Evolutionary conservation across 2,888 invertebrate species (phyloP).

Genomic region (Drosophila algonquin): DNA sequence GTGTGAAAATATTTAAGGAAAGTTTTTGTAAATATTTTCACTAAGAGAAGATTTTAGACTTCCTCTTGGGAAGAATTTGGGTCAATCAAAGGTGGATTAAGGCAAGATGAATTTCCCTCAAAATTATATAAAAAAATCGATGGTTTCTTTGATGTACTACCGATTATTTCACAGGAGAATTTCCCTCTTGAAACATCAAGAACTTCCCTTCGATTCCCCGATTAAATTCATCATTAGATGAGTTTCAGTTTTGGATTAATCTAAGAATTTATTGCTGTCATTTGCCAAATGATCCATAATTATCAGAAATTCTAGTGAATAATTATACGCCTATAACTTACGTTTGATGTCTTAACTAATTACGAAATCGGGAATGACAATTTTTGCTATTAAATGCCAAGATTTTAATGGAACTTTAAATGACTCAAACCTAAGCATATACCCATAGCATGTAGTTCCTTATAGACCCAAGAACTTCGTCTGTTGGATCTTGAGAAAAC

Average conservation of each 20-base stretch:
- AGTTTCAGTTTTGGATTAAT: constrained; percentile 18
- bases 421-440: constrained; percentile 1
- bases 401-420: constrained; percentile 14
- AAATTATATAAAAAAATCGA: background rate
- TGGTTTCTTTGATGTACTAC: background rate
- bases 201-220: constrained; percentile 15
- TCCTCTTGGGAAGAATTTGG: constrained; percentile 7
- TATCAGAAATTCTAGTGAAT: constrained; percentile 11
- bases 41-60: constrained; percentile 2
- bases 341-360: constrained; percentile 41
- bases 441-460: background rate
- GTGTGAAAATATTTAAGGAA: constrained; percentile 69
- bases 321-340: constrained; percentile 23
- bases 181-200: background rate
- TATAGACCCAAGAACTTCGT: constrained; percentile 2
- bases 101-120: background rate
- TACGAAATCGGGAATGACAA: constrained; percentile 30
- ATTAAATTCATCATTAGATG: constrained; percentile 36
- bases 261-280: constrained; percentile 13
- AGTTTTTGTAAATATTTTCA: constrained; percentile 48
- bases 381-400: constrained; percentile 28
- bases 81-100: constrained; percentile 12
- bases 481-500: constrained; percentile 4
- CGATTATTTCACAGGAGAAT: background rate
- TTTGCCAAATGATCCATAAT: constrained; percentile 35